Evolutionary conservation across 2,888 invertebrate species (phyloP).

Genomic region (Agrotis puta): DNA sequence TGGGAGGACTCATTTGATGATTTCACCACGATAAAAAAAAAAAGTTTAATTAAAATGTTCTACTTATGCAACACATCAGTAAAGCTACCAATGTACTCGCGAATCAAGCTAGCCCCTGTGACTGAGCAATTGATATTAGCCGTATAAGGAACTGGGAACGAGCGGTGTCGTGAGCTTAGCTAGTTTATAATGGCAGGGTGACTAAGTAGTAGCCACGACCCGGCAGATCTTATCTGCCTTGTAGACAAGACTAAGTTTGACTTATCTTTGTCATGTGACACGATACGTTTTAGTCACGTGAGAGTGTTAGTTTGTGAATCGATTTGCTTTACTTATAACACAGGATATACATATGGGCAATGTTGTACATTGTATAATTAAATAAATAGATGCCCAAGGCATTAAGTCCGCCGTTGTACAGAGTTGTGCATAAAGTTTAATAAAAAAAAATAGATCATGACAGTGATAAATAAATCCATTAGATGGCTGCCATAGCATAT

Average conservation of each 20-base stretch:
- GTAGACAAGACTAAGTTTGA: conserved; percentile 59
- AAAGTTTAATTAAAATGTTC: conserved; percentile 21
- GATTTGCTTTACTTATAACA: background rate
- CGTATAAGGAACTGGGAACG: conserved; percentile 43
- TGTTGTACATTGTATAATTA: background rate
- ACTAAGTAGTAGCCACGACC: conserved; percentile 52
- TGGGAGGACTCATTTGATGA: no score
- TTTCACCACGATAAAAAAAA: no score
- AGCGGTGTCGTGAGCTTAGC: conserved; percentile 54
- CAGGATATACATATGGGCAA: no score
- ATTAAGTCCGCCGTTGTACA: no score
- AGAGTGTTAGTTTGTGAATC: conserved; percentile 18
- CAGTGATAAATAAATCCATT: background rate
- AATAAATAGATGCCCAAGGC: no score
- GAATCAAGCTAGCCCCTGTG: conserved; percentile 21
- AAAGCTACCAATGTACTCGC: conserved; percentile 42
- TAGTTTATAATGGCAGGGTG: conserved; percentile 47
- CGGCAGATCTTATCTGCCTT: conserved; percentile 57
- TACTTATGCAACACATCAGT: conserved; percentile 33
- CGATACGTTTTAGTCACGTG: conserved; percentile 19
- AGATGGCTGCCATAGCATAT: background rate
- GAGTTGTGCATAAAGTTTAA: no score
- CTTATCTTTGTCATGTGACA: conserved; percentile 39
- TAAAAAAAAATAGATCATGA: no score
- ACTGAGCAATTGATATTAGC: conserved; percentile 52